Evolutionary conservation across 1,140 invertebrate species (phyloP).

Genomic region (Hetaerina americana): DNA sequence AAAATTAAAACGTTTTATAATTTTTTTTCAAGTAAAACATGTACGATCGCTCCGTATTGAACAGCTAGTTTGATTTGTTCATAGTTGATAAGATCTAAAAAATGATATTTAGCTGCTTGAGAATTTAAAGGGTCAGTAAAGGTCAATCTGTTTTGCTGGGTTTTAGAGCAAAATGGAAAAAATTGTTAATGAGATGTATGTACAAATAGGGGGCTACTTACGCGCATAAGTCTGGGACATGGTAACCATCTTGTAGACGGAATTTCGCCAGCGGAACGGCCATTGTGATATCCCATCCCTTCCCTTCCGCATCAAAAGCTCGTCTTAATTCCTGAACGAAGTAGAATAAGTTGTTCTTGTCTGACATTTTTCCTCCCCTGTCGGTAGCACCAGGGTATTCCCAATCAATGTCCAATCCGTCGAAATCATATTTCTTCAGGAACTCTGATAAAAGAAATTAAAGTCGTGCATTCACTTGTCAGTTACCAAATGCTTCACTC

Average conservation of each 20-base stretch:
- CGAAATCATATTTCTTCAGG: conserved; percentile 61
- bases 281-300: conserved; percentile 76
- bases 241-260: conserved; percentile 70
- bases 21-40: too few species aligned
- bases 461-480: too few species aligned
- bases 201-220: too few species aligned
- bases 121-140: too few species aligned
- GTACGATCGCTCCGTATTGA: too few species aligned
- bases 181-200: too few species aligned
- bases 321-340: conserved; percentile 66
- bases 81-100: background rate
- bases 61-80: too few species aligned
- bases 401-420: conserved; percentile 76
- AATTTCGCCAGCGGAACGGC: conserved; percentile 77
- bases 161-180: background rate
- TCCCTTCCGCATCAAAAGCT: conserved; percentile 57
- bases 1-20: too few species aligned
- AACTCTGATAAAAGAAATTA: too few species aligned
- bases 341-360: conserved; percentile 71
- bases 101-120: too few species aligned
- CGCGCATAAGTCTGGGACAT: conserved; percentile 76
- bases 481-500: too few species aligned
- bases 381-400: conserved; percentile 77
- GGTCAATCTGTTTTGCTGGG: too few species aligned
- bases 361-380: conserved; percentile 65